Evolutionary conservation across 2,888 invertebrate species (phyloP).

Genomic region (Caprella mutica): DNA sequence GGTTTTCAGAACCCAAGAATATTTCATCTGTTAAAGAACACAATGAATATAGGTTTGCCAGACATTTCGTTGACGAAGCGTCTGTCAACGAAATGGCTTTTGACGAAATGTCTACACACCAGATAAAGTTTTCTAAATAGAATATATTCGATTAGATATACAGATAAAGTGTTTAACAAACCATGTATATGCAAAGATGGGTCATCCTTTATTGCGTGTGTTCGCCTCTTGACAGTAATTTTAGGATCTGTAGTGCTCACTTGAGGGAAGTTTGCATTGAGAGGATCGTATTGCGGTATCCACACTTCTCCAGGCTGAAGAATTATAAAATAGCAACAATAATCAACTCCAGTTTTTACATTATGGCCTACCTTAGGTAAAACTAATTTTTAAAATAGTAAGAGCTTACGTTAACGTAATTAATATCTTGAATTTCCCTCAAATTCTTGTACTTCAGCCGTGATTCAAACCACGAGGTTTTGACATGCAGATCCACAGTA

Average conservation of each 20-base stretch:
- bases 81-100: too few relatives aligned
- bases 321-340: not conserved
- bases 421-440: constrained; percentile 16
- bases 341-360: not conserved
- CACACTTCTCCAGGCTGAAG: constrained; percentile 14
- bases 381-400: not conserved
- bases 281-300: constrained; percentile 19
- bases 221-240: not conserved
- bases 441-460: constrained; percentile 21
- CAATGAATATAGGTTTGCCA: too few relatives aligned
- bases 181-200: constrained; percentile 4
- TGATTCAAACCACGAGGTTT: constrained; percentile 20
- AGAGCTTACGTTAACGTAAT: constrained; percentile 19
- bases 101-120: too few relatives aligned
- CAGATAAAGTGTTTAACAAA: not conserved
- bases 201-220: constrained; percentile 16
- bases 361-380: too few relatives aligned
- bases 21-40: constrained; percentile 15
- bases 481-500: constrained; percentile 16
- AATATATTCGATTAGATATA: too few relatives aligned
- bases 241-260: constrained; percentile 2
- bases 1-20: constrained; percentile 16
- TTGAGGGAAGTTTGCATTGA: constrained; percentile 27
- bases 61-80: too few relatives aligned
- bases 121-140: too few relatives aligned